Conservation (phyloP, 35 echinoderm and acorn worm genomes). For the Apostichopus californicus region DNA sequence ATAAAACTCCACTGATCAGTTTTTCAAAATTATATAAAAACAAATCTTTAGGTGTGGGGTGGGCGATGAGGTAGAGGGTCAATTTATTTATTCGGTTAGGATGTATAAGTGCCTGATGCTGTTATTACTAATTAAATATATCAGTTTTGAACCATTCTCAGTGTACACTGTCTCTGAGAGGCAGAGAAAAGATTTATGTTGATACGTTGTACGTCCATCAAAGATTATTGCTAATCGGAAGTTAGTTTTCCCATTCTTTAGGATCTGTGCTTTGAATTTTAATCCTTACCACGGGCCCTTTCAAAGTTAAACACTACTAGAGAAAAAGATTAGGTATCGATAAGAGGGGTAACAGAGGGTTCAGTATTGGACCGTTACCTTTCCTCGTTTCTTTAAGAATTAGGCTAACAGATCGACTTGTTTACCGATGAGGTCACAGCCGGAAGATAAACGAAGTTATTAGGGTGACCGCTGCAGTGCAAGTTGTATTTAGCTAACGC, state of each 20-base stretch:
- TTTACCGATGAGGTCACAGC: neutral
- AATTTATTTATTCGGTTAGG: too few relatives aligned
- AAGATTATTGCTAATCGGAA: neutral
- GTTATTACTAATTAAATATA: too few relatives aligned
- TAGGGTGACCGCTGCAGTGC: neutral
- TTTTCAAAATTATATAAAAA: too few relatives aligned
- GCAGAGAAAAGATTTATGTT: too few relatives aligned
- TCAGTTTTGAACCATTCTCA: too few relatives aligned
- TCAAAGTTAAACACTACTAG: slow-evolving; percentile 13
- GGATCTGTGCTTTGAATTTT: neutral
- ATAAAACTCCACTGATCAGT: too few relatives aligned
- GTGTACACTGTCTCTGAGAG: too few relatives aligned
- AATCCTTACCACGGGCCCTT: slow-evolving; percentile 35
- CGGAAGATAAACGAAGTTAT: neutral
- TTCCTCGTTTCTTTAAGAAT: neutral
- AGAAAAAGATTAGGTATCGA: neutral
- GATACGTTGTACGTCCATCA: too few relatives aligned
- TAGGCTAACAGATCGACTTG: neutral
- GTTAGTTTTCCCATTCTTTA: neutral
- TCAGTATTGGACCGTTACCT: neutral
- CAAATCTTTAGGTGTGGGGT: too few relatives aligned
- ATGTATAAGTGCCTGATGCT: too few relatives aligned
- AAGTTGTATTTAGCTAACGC: neutral
- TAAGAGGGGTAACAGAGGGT: neutral
- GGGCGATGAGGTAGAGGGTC: too few relatives aligned